Conservation (phyloP, 2,888 invertebrate species). For the Drosophila helvetica region DNA sequence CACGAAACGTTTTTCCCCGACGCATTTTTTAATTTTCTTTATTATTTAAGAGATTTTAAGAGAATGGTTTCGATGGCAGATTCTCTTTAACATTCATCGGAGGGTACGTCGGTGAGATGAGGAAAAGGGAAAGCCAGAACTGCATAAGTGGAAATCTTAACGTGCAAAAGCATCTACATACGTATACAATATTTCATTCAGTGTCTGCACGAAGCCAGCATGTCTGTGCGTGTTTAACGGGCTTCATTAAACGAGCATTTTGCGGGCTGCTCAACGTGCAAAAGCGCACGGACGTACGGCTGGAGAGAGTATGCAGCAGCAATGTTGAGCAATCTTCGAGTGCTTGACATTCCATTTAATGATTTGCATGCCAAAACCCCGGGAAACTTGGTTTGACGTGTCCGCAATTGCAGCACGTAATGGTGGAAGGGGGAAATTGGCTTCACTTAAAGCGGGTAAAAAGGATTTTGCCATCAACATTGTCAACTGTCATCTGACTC, state of each 20-base stretch:
- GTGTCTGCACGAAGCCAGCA: conserved; percentile 1
- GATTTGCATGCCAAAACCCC: conserved; percentile 48
- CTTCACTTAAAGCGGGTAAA: conserved; percentile 50
- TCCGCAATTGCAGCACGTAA: conserved; percentile 74
- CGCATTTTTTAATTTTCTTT: no score
- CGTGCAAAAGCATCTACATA: conserved; percentile 18
- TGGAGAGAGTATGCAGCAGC: conserved; percentile 7
- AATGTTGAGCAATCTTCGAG: conserved; percentile 25
- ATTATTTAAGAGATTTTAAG: not conserved
- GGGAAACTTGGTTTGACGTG: conserved; percentile 58
- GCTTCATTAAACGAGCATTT: conserved; percentile 51
- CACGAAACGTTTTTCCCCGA: not conserved
- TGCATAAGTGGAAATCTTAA: not conserved
- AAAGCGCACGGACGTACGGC: not conserved
- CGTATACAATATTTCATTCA: conserved; percentile 46
- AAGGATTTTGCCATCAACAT: conserved; percentile 42
- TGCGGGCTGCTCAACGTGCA: conserved; percentile 8
- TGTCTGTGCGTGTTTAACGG: conserved; percentile 34
- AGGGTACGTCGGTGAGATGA: no score
- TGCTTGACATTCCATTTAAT: conserved; percentile 44
- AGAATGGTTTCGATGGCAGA: no score
- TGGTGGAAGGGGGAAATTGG: conserved; percentile 58
- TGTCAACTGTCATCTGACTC: conserved; percentile 56
- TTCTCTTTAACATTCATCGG: no score
- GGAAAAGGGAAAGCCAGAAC: not conserved